A percentile compares a stretch with the other conserved stretches of the same genome.
Conservation (phyloP, 2,113 vertebrate genomes). For the Tetrao urogallus region DNA sequence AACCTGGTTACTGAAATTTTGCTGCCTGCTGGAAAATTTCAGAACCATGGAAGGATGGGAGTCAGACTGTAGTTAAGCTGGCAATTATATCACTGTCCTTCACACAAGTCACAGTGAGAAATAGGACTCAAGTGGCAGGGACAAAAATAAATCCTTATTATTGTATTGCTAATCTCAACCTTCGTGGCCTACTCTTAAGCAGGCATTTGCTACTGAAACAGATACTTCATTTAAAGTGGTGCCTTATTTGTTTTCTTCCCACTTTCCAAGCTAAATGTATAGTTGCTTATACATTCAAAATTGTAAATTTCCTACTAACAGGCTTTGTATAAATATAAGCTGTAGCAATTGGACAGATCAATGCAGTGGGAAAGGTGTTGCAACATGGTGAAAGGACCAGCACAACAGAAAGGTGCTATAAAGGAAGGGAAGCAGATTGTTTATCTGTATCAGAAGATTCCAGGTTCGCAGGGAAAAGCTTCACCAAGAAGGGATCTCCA, state of each 20-base stretch:
- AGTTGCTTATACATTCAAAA: background rate
- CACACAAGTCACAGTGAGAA: background rate
- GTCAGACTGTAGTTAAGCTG: constrained; percentile 1
- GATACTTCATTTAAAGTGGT: background rate
- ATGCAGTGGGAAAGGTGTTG: too few relatives aligned
- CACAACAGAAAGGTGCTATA: too few relatives aligned
- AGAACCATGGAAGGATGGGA: constrained; percentile 37
- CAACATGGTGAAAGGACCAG: too few relatives aligned
- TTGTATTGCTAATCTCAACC: background rate
- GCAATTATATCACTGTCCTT: background rate
- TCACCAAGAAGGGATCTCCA: too few relatives aligned
- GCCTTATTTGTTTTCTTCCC: background rate
- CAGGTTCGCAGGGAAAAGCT: too few relatives aligned
- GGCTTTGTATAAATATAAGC: background rate
- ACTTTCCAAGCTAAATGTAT: background rate
- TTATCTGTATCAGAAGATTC: too few relatives aligned
- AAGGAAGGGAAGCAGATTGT: too few relatives aligned
- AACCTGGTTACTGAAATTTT: constrained; percentile 70
- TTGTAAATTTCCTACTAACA: background rate
- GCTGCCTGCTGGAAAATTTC: constrained; percentile 72
- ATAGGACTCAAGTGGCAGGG: constrained; percentile 42
- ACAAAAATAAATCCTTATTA: constrained; percentile 24
- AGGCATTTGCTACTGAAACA: background rate
- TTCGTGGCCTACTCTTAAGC: background rate
- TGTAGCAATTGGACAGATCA: too few relatives aligned